phyloP scores from a whole-genome alignment of 2,888 invertebrate genomes.

The Eupithecia abbreviata region DNA sequence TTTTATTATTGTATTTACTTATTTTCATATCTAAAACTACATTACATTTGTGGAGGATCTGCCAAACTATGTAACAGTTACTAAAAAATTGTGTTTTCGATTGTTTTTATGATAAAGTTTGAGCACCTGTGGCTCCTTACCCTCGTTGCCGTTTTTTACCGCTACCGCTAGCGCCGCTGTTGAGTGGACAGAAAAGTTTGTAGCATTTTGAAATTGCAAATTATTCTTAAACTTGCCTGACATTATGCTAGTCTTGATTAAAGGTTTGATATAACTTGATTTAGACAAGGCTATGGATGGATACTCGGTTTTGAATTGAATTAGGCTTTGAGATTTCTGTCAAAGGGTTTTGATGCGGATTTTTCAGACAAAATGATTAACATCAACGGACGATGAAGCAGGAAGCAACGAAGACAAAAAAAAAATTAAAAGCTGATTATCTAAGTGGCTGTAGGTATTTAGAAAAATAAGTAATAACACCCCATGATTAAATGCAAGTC shows the following conservation, averaged over 20 bases:
- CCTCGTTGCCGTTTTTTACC: background rate
- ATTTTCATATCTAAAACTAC: no score
- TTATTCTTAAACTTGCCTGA: slow-evolving; percentile 1
- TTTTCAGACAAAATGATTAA: background rate
- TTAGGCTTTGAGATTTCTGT: background rate
- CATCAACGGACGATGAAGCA: background rate
- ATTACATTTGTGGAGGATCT: no score
- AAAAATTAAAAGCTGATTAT: background rate
- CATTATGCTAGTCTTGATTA: slow-evolving; percentile 10
- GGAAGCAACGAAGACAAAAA: background rate
- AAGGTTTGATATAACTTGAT: slow-evolving; percentile 5
- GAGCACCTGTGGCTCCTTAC: no score
- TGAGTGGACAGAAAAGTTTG: background rate
- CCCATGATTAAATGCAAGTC: no score
- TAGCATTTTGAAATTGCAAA: slow-evolving; percentile 8
- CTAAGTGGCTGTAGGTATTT: no score
- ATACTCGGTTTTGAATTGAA: background rate
- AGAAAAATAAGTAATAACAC: background rate
- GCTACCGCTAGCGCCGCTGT: background rate
- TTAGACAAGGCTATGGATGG: slow-evolving; percentile 6
- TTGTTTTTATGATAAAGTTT: no score
- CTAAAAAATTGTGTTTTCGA: no score
- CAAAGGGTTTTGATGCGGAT: background rate
- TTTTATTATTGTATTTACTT: no score
- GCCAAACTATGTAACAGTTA: no score